Base-by-base conservation (phyloP, 2,797 vertebrate genomes). In the Acestrorhynchus altus region DNA sequence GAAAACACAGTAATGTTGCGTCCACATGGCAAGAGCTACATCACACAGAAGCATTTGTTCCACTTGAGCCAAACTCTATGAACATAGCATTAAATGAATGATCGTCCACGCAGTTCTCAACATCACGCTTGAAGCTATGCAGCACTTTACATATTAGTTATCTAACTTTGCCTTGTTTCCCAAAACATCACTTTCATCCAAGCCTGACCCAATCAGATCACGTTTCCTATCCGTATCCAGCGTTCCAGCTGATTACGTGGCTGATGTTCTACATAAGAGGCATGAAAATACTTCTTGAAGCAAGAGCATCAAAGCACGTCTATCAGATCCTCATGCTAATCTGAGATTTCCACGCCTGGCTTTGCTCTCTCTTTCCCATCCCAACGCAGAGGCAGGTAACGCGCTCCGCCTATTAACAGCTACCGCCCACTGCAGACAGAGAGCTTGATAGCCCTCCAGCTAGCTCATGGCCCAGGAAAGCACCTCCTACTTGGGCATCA, bases 281-380 rank as follows among this genome's bases (percentile, higher is more conserved):
- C 86, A 60, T 77, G 69, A 68, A 57, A 66, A 63, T 22, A 65
- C 74, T 61, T 79, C 28, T 70, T 28, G 66, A 75, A 68, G 49
- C 28, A 35, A 20, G 35, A 77, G 66, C 72, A 83, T 85, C 81
- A 86, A 88, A 71, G 86, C 81, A 77, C 1, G 81, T 83, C 84
- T 78, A 78, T 84, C 81, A 15, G 22, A 83, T 74, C 68, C 72
- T 75, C 78, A 60, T 69, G 90, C 67, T 91, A 87, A 92, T 90
- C 84, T 67, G 35, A 74, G 81, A 90, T 89, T 87, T 88, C 80
- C 85, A 83, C 51, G 65, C 86, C 86, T 88, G 86, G 74, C 86
- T 90, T 85, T 86, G 76, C 67, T 81, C 72, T 74, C 84, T 80
- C 72, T 73, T 64, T 56, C 46, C 66, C 79, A 35, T 85, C 72